phyloP scores from a whole-genome alignment of 2,888 invertebrate genomes.

The Drosophila austrosaltans region DNA sequence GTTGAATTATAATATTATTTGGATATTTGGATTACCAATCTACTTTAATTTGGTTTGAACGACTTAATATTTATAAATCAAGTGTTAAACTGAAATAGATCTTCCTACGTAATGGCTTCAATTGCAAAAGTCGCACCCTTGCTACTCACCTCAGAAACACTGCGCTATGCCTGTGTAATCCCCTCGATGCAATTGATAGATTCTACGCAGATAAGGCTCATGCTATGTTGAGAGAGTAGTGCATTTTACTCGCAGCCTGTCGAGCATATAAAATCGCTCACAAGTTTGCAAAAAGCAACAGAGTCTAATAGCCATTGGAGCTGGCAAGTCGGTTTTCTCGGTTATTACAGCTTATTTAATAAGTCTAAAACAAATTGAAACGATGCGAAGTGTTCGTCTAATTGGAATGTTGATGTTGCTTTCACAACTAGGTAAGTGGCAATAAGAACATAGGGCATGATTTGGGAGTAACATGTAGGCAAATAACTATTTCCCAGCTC shows the following conservation, averaged over 20 bases:
- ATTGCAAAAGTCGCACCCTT: not conserved
- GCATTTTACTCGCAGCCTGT: not conserved
- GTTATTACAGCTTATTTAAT: constrained; percentile 43
- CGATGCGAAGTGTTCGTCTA: constrained; percentile 13
- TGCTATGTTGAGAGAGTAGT: not conserved
- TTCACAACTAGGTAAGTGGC: constrained; percentile 38
- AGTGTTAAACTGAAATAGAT: not conserved
- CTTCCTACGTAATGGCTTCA: not conserved
- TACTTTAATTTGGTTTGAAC: not conserved
- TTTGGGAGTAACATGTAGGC: not conserved
- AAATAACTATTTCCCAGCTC: constrained; percentile 29
- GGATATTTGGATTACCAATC: too few relatives aligned
- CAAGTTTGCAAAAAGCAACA: constrained; percentile 36
- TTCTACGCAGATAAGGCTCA: not conserved
- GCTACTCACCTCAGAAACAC: not conserved
- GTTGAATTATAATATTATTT: too few relatives aligned
- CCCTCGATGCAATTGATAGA: not conserved
- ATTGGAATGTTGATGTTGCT: constrained; percentile 33
- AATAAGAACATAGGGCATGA: not conserved
- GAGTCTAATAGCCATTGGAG: constrained; percentile 45
- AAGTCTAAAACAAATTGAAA: constrained; percentile 42
- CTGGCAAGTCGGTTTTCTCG: constrained; percentile 23
- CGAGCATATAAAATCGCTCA: constrained; percentile 44
- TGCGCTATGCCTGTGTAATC: not conserved
- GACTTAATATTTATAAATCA: not conserved